Evolutionary conservation across 2,797 vertebrate genomes (phyloP).

Genomic region (Clarias pachynema): DNA sequence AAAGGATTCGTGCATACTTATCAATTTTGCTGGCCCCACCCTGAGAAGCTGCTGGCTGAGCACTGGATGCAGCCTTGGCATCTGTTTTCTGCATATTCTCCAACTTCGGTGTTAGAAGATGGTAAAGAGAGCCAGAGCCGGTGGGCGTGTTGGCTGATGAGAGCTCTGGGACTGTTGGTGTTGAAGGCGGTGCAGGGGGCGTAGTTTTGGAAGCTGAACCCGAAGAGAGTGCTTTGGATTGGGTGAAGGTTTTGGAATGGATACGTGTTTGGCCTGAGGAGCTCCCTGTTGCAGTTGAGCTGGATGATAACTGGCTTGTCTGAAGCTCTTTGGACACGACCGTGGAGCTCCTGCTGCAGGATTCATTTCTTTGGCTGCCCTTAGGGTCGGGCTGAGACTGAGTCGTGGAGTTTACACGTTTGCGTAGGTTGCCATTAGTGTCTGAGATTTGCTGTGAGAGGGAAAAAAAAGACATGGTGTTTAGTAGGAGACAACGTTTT

Average conservation of each 20-base stretch:
- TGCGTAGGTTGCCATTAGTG: constrained; percentile 90
- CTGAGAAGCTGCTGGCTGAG: constrained; percentile 75
- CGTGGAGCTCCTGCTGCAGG: constrained; percentile 74
- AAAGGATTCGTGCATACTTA: constrained; percentile 97
- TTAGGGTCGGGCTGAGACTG: constrained; percentile 80
- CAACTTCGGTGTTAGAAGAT: constrained; percentile 85
- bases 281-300: constrained; percentile 67
- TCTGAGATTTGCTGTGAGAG: constrained; percentile 80
- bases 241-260: constrained; percentile 88
- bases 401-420: constrained; percentile 83
- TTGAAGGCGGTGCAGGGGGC: constrained; percentile 79
- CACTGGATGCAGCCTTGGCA: constrained; percentile 74
- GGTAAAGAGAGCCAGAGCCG: constrained; percentile 79
- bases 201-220: constrained; percentile 78
- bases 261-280: constrained; percentile 79
- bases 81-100: constrained; percentile 86
- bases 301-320: constrained; percentile 74
- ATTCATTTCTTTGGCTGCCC: constrained; percentile 76
- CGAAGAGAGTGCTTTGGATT: constrained; percentile 79
- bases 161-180: constrained; percentile 78
- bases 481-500: neutral
- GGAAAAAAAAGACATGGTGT: constrained; percentile 38
- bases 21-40: constrained; percentile 98
- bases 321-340: constrained; percentile 66
- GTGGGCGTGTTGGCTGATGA: constrained; percentile 69